phyloP scores from a whole-genome alignment of 1,140 invertebrate genomes.

The Glossosoma conforme region DNA sequence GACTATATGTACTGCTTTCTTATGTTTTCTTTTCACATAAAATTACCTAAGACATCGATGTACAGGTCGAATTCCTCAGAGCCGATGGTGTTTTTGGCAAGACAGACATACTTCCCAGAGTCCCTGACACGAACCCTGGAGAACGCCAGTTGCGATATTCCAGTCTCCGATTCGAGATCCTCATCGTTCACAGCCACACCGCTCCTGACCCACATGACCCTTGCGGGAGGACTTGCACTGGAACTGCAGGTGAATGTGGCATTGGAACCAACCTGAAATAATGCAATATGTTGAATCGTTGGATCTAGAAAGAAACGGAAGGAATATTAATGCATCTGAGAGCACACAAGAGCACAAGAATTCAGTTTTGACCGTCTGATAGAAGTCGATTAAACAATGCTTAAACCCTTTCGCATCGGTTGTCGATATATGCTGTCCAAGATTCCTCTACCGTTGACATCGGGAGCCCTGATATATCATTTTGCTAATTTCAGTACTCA shows the following conservation, averaged over 20 bases:
- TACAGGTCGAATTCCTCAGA: constrained; percentile 35
- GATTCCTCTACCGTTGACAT: too few species aligned
- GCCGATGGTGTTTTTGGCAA: constrained; percentile 40
- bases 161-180: constrained; percentile 28
- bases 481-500: too few species aligned
- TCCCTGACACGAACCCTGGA: constrained; percentile 29
- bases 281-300: background rate
- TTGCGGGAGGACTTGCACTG: constrained; percentile 35
- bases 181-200: constrained; percentile 36
- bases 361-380: too few species aligned
- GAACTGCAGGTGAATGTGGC: constrained; percentile 35
- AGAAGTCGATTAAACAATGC: too few species aligned
- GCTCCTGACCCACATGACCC: constrained; percentile 41
- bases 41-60: constrained; percentile 41
- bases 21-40: too few species aligned
- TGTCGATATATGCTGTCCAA: too few species aligned
- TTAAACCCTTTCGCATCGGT: too few species aligned
- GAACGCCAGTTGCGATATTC: constrained; percentile 37
- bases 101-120: constrained; percentile 38
- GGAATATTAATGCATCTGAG: too few species aligned
- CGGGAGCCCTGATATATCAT: too few species aligned
- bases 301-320: background rate
- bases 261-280: constrained; percentile 10
- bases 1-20: too few species aligned
- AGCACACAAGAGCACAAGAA: too few species aligned